Base-by-base conservation (phyloP, 2,888 invertebrate species). In the Andrena marginata region DNA sequence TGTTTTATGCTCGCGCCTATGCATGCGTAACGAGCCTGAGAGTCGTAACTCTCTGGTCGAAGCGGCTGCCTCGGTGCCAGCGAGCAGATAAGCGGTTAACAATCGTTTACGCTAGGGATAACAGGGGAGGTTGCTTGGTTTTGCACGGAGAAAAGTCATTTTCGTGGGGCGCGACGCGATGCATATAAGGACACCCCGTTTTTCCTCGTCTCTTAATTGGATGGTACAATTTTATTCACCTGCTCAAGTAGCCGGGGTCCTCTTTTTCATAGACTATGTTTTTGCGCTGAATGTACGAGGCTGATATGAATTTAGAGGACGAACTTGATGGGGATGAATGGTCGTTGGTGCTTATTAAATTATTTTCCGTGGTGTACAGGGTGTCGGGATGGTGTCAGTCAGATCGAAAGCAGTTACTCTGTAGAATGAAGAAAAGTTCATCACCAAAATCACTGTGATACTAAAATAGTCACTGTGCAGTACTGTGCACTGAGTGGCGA, bases 1-100 rank as follows among this genome's bases (percentile, higher is more conserved):
- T 83, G 84, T 84, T 86, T 89, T 88, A 90, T 88, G 89, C 64
- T 86, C 85, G 84, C 90, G 84, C 87, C 90, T 91, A 91, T 92
- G 92, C 91, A 91, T 91, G 90, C 90, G 87, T 92, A 92, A 92
- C 90, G 90, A 92, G 91, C 88, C 80, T 68, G 77, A 80, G 72
- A 85, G 87, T 91, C 91, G 88, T 92, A 89, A 90, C 89, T 89
- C 87, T 90, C 85, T 82, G 85, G 81, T 84, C 82, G 86, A 85
- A 85, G 80, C 84, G 84, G 82, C 83, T 72, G 85, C 73, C 87
- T 85, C 83, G 80, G 77, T 78, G 86, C 85, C 72, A 80, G 82
- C 80, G 77, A 75, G 80, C 68, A 82, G 86, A 86, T 82, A 82
- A 86, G 75, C 85, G 75, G 78, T 78, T 82, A 85, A 87, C 85